Evolutionary conservation across 2,888 invertebrate genomes (phyloP).

Genomic region (Plagiodera versicolora): DNA sequence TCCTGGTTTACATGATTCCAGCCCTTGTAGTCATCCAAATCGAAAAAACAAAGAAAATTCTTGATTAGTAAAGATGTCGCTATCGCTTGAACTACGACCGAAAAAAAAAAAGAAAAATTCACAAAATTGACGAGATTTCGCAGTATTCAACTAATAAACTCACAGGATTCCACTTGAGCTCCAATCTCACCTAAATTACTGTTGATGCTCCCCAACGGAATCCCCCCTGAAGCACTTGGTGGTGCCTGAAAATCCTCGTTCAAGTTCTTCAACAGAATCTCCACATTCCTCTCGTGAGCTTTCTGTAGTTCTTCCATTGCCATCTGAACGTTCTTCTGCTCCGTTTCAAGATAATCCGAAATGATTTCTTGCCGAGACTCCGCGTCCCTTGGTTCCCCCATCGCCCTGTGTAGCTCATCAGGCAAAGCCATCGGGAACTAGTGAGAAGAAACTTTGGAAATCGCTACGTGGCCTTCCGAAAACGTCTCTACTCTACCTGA

Average conservation of each 20-base stretch:
- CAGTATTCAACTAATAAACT: too few species aligned
- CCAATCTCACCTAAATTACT: not conserved
- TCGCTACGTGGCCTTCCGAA: too few species aligned
- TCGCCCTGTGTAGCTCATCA: not conserved
- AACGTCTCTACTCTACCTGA: not conserved
- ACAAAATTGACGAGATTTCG: too few species aligned
- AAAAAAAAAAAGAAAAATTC: too few species aligned
- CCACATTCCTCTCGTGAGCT: constrained; percentile 9
- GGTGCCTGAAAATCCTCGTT: not conserved
- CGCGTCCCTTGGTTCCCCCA: not conserved
- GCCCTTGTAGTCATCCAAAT: too few species aligned
- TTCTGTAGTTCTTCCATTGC: constrained; percentile 14
- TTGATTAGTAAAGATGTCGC: too few species aligned
- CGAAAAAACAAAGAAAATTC: too few species aligned
- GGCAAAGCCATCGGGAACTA: not conserved
- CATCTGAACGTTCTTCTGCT: constrained; percentile 11
- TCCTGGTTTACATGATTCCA: too few species aligned
- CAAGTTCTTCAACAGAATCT: constrained; percentile 5
- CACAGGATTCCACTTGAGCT: too few species aligned
- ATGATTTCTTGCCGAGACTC: not conserved
- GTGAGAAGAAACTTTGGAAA: too few species aligned
- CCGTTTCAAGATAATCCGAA: constrained; percentile 9
- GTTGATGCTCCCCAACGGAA: not conserved
- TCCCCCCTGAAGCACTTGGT: not conserved
- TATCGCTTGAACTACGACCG: too few species aligned